A percentile compares a stretch with the other conserved stretches of the same genome.
Evolutionary conservation across 2,888 invertebrate species (phyloP).

Genomic region (Carpatolechia fugitivella): DNA sequence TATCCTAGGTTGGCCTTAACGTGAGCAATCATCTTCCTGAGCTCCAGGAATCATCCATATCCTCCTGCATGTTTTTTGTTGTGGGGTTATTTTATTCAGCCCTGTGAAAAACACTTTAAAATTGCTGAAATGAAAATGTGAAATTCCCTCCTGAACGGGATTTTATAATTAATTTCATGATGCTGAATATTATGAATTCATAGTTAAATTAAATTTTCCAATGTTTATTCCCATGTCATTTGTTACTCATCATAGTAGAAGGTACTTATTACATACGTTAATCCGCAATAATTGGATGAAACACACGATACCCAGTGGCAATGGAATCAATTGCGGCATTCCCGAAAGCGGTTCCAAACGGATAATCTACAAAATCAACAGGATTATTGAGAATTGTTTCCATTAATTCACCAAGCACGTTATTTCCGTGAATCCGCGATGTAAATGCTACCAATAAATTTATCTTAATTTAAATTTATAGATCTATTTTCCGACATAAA

Average conservation of each 20-base stretch:
- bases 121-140: too few relatives aligned
- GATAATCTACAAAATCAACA: slow-evolving; percentile 13
- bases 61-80: too few relatives aligned
- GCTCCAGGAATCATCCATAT: too few relatives aligned
- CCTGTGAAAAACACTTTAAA: too few relatives aligned
- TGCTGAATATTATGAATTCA: too few relatives aligned
- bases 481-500: slow-evolving; percentile 13
- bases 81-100: too few relatives aligned
- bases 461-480: slow-evolving; percentile 14
- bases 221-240: too few relatives aligned
- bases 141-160: too few relatives aligned
- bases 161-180: too few relatives aligned
- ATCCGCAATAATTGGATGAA: not conserved
- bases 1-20: too few relatives aligned
- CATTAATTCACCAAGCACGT: slow-evolving; percentile 10
- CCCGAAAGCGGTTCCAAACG: not conserved
- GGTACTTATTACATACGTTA: not conserved
- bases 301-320: not conserved
- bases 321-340: slow-evolving; percentile 2
- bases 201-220: too few relatives aligned
- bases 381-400: slow-evolving; percentile 13
- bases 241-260: not conserved
- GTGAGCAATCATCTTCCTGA: too few relatives aligned
- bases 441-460: slow-evolving; percentile 16
- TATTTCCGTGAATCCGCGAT: slow-evolving; percentile 5